Evolutionary conservation across 1,140 invertebrate genomes (phyloP), one percentile per base, ranked within the genome.

Genomic region (Monomorium pharaonis): DNA sequence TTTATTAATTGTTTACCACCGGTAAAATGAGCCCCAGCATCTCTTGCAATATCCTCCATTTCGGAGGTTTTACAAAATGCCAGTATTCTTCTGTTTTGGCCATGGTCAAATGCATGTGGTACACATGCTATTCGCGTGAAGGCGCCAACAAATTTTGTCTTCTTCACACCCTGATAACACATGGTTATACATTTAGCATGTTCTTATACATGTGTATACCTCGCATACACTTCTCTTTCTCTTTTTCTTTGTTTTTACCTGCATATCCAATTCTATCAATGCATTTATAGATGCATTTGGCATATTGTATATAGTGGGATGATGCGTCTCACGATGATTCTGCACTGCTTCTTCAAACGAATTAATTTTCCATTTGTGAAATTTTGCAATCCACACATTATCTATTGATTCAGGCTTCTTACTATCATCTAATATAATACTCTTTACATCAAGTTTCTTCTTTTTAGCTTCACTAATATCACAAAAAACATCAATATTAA

Each of bases 1-100:
- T 97, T 97, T 49, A 98, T 96, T 44, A 98, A 89, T 62, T 98
- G 97, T 30, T 95, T 91, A 37, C 97, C 97, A 81, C 97, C 98
- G 37, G 95, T 96, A 5, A 96, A 91, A 3, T 95, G 94, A 3
- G 97, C 98, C n/a, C 98, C 98, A 16, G 97, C 96, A 47, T 96
- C 94, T 33, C 94, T 93, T 0, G 96, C 97, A 88, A 96, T 93
- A 63, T 96, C 90, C 58, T 96, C 95, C 63, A 96, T 86, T 60
- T 97, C 96, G 24, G 89, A 86, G 62, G 94, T 95, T 92, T 98
- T 97, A 75, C 96, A 96, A 92, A 98, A 98, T 1, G 96, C 97
- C 1, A 98, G 92, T 30, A 98, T 96, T 3, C 95, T 95, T 65
- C 96, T 94, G 30, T 96, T 95, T 87, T 96, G 96, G 3, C 96